Evolutionary conservation across 1,140 invertebrate species (phyloP).

Genomic region (Drosophila insularis): DNA sequence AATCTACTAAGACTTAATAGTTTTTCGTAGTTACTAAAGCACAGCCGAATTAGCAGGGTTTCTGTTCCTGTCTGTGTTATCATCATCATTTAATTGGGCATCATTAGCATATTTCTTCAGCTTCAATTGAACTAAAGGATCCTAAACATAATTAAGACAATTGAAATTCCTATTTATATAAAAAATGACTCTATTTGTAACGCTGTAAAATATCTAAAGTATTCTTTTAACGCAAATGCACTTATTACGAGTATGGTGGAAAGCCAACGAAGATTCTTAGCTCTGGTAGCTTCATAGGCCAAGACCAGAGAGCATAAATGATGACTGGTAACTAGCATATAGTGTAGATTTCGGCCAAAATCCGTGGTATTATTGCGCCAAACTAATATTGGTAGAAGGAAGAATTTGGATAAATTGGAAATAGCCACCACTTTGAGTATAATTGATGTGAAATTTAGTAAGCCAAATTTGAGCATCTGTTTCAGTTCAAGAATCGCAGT

Average conservation of each 20-base stretch:
- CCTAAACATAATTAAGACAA: not conserved
- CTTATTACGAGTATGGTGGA: constrained; percentile 43
- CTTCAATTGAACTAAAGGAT: too few relatives aligned
- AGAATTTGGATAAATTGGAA: constrained; percentile 83
- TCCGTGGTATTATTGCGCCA: constrained; percentile 83
- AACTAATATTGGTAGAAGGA: constrained; percentile 83
- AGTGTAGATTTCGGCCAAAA: constrained; percentile 64
- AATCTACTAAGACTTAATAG: too few relatives aligned
- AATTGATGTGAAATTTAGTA: constrained; percentile 32
- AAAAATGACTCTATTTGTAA: constrained; percentile 46
- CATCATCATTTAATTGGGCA: too few relatives aligned
- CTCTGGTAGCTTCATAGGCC: constrained; percentile 58
- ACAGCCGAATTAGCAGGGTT: too few relatives aligned
- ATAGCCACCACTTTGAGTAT: constrained; percentile 82
- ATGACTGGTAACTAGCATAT: constrained; percentile 65
- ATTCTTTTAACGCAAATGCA: constrained; percentile 59
- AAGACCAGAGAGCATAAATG: constrained; percentile 68
- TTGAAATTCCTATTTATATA: constrained; percentile 2
- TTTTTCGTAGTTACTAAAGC: too few relatives aligned
- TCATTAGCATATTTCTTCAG: too few relatives aligned
- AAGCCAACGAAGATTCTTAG: constrained; percentile 29
- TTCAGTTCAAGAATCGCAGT: constrained; percentile 36
- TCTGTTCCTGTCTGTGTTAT: too few relatives aligned
- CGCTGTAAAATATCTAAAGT: constrained; percentile 42
- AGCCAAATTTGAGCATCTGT: constrained; percentile 28